Base-by-base conservation (phyloP, 2,888 invertebrate species). In the Perizoma affinitatum region DNA sequence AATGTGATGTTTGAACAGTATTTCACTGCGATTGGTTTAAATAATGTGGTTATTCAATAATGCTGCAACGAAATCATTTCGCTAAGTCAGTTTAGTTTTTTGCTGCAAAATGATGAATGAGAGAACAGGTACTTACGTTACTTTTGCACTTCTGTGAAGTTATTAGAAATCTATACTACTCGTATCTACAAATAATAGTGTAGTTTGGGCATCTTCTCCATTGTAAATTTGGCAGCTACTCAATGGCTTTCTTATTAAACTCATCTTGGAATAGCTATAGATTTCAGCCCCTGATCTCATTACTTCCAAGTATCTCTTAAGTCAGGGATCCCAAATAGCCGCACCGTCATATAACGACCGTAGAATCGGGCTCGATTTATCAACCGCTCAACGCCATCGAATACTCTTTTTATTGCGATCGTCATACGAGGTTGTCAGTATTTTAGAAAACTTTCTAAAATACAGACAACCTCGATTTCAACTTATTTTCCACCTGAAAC, bases 271-370 rank as follows among this genome's bases (percentile, higher is more conserved):
- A 52, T 48, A 47, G 6, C 55, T 38, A 35, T 11, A 60, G 38
- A 54, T 22, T 49, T 49, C 35, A 46, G 22, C 11, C 54, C 33
- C n/a, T 47, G 51, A 47, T 55, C 55, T 61, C 51, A 55, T 61
- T 61, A 61, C 47, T 48, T 41, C 10, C 5, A 51, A 60, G 54
- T 45, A 42, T 38, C 54, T 46, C 46, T 42, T 41, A 49, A 40
- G 36, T 58, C 58, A 66, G 69, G 67, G 70, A 74, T 73, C 38
- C 7, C 38, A 38, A 38, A 38, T 38, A 38, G 7, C 38, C 7
- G 38, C 7, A 38, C 38, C 5, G 7, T 38, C 38, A 22, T 38
- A 38, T 38, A 38, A 7, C 38, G 38, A 38, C 22, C 22, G 3
- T 22, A 22, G 22, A 22, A 22, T 22, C 22, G 1, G 22, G 3